Evolutionary conservation across 1,140 invertebrate genomes (phyloP).

Genomic region (Drosophila neocordata): DNA sequence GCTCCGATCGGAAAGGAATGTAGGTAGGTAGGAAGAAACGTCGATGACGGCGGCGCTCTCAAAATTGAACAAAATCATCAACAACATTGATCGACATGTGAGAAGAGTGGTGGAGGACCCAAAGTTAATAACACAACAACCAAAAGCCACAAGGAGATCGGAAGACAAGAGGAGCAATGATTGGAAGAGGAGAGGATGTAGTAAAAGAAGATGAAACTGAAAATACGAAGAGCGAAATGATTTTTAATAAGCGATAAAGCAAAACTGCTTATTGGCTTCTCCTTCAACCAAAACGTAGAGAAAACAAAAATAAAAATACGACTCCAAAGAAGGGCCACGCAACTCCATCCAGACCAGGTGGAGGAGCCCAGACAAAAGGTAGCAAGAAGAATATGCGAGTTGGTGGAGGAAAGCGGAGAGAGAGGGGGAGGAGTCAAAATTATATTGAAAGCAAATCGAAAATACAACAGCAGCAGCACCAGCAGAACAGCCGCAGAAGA

Average conservation of each 20-base stretch:
- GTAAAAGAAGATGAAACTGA: constrained; percentile 60
- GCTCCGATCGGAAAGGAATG: constrained; percentile 46
- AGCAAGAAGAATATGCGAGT: constrained; percentile 36
- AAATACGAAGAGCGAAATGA: constrained; percentile 82
- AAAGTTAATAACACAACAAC: constrained; percentile 74
- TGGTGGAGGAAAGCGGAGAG: constrained; percentile 27
- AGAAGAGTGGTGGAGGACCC: constrained; percentile 35
- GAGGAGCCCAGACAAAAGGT: constrained; percentile 15
- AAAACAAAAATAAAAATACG: constrained; percentile 6
- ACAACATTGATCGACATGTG: constrained; percentile 81
- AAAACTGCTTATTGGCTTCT: constrained; percentile 82
- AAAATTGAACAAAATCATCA: constrained; percentile 82
- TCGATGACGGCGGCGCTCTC: constrained; percentile 64
- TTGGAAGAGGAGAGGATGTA: constrained; percentile 3
- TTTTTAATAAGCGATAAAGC: constrained; percentile 83
- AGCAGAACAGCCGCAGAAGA: constrained; percentile 16
- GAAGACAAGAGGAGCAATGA: constrained; percentile 12
- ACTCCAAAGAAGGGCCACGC: constrained; percentile 2
- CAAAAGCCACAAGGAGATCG: constrained; percentile 45
- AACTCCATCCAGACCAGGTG: background rate
- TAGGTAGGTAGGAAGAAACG: constrained; percentile 48
- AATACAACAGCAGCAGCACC: constrained; percentile 65
- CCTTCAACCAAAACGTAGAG: constrained; percentile 13
- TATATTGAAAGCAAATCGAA: constrained; percentile 80
- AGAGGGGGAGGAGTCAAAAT: constrained; percentile 29